Evolutionary conservation across 2,113 vertebrate species (phyloP).

Genomic region (Poeciliopsis retropinna): DNA sequence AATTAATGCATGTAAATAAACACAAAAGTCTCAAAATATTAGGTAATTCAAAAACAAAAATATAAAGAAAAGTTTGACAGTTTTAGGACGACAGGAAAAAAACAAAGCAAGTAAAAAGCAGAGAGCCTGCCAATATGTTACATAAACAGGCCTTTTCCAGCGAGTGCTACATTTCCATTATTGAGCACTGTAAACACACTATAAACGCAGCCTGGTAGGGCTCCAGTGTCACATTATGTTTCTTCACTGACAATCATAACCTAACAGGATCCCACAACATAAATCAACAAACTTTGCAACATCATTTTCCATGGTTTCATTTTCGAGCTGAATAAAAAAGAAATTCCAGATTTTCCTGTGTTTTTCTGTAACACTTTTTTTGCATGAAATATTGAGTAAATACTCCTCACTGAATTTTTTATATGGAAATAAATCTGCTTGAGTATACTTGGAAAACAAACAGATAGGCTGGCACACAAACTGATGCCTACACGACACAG

Average conservation of each 20-base stretch:
- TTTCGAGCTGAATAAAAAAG: background rate
- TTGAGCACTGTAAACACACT: background rate
- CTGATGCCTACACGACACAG: background rate
- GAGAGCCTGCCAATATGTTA: background rate
- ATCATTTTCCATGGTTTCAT: background rate
- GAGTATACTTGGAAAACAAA: background rate
- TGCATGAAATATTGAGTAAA: background rate
- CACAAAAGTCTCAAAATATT: background rate
- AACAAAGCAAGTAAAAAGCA: background rate
- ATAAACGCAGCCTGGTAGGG: background rate
- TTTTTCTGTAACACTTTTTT: background rate
- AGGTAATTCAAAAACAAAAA: background rate
- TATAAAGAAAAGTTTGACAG: background rate
- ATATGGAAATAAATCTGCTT: background rate
- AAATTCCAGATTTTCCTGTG: background rate
- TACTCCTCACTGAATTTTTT: background rate
- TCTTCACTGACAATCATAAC: background rate
- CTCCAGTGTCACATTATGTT: background rate
- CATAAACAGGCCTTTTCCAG: slow-evolving; percentile 1
- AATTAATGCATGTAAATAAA: no score
- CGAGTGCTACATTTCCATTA: slow-evolving; percentile 13
- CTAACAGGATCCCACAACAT: background rate
- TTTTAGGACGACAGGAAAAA: background rate
- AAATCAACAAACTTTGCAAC: no score
- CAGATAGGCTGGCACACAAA: background rate